A percentile compares a stretch with the other conserved stretches of the same genome.
These are phyloP conservation scores for Neosilurus hyrtlii DNA, from an alignment of 2,797 vertebrate genomes.

Conservation along the genomic window DNA sequence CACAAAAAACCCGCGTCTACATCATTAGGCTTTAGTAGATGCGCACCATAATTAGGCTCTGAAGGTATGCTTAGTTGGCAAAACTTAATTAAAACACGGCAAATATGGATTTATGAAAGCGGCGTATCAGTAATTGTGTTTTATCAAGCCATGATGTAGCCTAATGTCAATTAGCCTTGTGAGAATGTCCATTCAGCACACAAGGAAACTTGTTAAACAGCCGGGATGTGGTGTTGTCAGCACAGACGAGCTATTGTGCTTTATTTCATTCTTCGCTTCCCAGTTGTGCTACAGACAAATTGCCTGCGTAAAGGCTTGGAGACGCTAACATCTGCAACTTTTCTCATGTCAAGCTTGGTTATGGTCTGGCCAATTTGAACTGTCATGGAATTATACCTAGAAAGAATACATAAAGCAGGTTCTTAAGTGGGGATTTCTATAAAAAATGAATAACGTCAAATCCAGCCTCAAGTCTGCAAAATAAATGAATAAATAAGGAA, in stretches of 20 bases:
- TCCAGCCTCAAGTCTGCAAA: not conserved
- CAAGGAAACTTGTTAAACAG: slow-evolving; percentile 35
- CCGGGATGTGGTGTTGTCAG: slow-evolving; percentile 31
- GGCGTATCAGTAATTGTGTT: slow-evolving; percentile 35
- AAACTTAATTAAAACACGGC: slow-evolving; percentile 36
- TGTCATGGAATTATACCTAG: not conserved
- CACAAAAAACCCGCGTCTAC: slow-evolving; percentile 11
- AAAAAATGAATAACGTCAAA: not conserved
- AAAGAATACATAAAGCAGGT: not conserved
- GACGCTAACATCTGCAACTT: slow-evolving; percentile 25
- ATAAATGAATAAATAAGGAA: not conserved
- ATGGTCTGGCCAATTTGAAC: not conserved
- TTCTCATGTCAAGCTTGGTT: slow-evolving; percentile 5
- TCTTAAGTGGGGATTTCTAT: not conserved
- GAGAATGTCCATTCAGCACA: slow-evolving; percentile 37
- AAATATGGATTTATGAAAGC: slow-evolving; percentile 39
- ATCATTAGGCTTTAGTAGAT: slow-evolving; percentile 30
- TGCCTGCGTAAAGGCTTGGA: slow-evolving; percentile 6
- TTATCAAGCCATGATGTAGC: slow-evolving; percentile 35
- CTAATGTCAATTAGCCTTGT: slow-evolving; percentile 40
- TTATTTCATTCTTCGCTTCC: slow-evolving; percentile 9
- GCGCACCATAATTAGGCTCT: slow-evolving; percentile 27
- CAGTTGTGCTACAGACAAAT: slow-evolving; percentile 38
- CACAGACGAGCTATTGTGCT: slow-evolving; percentile 12
- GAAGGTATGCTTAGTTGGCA: slow-evolving; percentile 35